Conservation (phyloP, 23 tunicate genomes). For the Trididemnum clinides region DNA sequence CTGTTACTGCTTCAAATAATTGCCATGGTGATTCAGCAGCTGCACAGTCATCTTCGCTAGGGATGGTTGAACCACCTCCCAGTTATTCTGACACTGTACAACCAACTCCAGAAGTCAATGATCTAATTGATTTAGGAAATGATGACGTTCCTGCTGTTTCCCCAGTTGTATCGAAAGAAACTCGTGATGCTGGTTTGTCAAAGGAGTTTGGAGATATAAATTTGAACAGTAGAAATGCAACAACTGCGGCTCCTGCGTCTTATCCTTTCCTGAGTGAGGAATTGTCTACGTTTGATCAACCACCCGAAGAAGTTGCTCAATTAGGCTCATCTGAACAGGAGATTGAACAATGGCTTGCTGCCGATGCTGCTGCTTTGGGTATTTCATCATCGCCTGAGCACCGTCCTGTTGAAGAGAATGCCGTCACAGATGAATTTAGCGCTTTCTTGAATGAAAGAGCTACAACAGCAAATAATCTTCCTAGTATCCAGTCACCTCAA, state of each 20-base stretch:
- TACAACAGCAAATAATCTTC: constrained; percentile 39
- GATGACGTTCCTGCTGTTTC: neutral
- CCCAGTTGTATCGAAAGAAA: neutral
- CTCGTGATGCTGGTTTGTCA: neutral
- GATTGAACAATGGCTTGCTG: constrained; percentile 72
- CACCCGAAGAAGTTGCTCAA: constrained; percentile 28
- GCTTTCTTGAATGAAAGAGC: constrained; percentile 71
- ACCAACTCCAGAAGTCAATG: constrained; percentile 74
- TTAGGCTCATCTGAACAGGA: constrained; percentile 70
- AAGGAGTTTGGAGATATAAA: constrained; percentile 40
- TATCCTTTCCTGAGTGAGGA: constrained; percentile 37
- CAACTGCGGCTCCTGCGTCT: neutral
- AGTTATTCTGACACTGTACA: constrained; percentile 89
- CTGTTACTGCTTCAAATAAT: neutral
- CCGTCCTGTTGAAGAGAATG: neutral
- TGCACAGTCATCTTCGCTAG: neutral
- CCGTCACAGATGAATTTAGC: constrained; percentile 58
- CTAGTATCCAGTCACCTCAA: neutral
- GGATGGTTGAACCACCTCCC: constrained; percentile 82
- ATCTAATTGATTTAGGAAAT: constrained; percentile 59
- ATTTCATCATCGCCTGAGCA: neutral
- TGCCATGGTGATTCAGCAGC: neutral
- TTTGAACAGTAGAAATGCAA: constrained; percentile 34
- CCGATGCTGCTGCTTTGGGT: constrained; percentile 46
- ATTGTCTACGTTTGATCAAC: constrained; percentile 21